phyloP scores from a whole-genome alignment of 2,888 invertebrate genomes.

The Agrotis exclamationis region DNA sequence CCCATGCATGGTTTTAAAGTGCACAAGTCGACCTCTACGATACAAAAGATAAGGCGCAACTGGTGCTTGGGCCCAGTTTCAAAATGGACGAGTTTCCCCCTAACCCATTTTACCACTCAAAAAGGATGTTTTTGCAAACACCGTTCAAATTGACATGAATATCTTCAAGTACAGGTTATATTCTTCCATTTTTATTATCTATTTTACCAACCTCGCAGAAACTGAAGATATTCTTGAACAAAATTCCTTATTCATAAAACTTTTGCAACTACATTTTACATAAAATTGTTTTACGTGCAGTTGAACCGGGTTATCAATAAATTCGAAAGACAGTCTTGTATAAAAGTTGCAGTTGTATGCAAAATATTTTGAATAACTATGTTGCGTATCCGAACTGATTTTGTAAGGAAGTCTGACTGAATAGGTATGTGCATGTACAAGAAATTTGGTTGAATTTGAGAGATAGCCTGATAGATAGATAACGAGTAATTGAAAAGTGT shows the following conservation, averaged over 20 bases:
- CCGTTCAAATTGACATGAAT: too few species aligned
- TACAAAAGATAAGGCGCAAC: too few species aligned
- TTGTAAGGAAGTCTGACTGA: neutral
- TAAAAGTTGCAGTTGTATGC: constrained; percentile 1
- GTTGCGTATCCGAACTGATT: neutral
- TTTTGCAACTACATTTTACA: constrained; percentile 14
- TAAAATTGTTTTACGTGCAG: constrained; percentile 19
- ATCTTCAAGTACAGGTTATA: too few species aligned
- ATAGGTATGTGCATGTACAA: too few species aligned
- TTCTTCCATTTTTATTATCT: neutral
- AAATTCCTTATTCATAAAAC: constrained; percentile 31
- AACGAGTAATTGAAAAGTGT: too few species aligned
- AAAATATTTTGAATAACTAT: constrained; percentile 15
- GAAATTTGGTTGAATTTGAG: too few species aligned
- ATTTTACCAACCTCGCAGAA: neutral
- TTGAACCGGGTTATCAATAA: constrained; percentile 24
- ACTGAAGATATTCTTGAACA: constrained; percentile 1
- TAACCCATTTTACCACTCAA: too few species aligned
- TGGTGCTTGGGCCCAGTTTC: too few species aligned
- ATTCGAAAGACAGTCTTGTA: constrained; percentile 24
- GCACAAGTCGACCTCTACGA: too few species aligned
- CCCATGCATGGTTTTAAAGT: too few species aligned
- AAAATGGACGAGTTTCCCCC: too few species aligned
- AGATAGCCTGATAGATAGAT: too few species aligned
- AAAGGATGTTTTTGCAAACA: neutral